Percentiles rank a stretch among this genome's conserved stretches.
Conservation (phyloP, 2,797 vertebrate species). For the Enteromius anoplus region DNA sequence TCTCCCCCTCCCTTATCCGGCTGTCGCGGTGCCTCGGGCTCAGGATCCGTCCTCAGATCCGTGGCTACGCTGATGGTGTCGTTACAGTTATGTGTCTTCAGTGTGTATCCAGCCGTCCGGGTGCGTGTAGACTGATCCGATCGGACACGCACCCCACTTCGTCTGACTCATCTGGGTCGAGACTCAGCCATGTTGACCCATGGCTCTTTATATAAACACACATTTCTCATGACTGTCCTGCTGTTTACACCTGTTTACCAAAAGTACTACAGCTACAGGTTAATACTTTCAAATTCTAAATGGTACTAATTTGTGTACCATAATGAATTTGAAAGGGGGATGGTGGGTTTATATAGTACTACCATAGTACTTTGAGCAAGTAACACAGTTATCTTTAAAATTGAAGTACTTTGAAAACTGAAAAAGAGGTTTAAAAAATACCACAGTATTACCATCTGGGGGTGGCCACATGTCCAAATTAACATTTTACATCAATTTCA, state of each 20-base stretch:
- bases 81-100: constrained; percentile 68
- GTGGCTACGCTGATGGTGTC: constrained; percentile 74
- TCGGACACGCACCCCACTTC: constrained; percentile 73
- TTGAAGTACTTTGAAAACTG: background rate
- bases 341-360: too few species aligned
- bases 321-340: background rate
- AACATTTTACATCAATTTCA: background rate
- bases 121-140: constrained; percentile 63
- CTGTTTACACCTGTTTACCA: background rate
- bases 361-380: background rate
- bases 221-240: constrained; percentile 1
- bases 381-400: background rate
- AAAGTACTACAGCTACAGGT: background rate
- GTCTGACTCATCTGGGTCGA: constrained; percentile 70
- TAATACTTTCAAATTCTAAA: too few species aligned
- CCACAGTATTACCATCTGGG: background rate
- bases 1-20: constrained; percentile 44
- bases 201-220: constrained; percentile 48
- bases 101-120: constrained; percentile 69
- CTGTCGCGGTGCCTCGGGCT: constrained; percentile 63
- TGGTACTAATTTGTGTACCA: background rate
- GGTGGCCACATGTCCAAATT: background rate
- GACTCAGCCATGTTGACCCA: constrained; percentile 56
- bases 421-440: background rate
- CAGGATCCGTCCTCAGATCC: constrained; percentile 71